phyloP scores from a whole-genome alignment of 2,888 invertebrate species.

The Drosophila rellima region DNA sequence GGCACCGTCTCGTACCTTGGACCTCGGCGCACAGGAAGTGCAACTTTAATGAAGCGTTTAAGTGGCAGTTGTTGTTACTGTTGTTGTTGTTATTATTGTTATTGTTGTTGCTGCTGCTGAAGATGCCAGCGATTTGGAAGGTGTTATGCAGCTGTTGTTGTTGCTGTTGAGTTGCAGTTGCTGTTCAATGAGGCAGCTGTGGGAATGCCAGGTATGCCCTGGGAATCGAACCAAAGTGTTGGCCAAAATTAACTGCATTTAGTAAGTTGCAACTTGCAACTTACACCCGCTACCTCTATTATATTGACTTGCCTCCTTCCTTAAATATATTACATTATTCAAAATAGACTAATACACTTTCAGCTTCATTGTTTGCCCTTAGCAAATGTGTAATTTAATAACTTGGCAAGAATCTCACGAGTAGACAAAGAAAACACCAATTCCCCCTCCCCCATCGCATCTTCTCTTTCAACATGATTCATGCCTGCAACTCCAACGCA shows the following conservation, averaged over 20 bases:
- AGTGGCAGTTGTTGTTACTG: slow-evolving; percentile 63
- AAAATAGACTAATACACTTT: slow-evolving; percentile 15
- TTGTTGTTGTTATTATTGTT: slow-evolving; percentile 4
- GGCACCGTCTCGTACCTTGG: slow-evolving; percentile 33
- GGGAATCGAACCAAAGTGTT: slow-evolving; percentile 38
- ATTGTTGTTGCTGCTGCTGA: slow-evolving; percentile 16
- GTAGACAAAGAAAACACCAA: slow-evolving; percentile 31
- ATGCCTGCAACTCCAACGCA: slow-evolving; percentile 58
- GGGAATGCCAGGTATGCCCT: slow-evolving; percentile 41
- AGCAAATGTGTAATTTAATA: slow-evolving; percentile 50
- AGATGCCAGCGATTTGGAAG: slow-evolving; percentile 44
- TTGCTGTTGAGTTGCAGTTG: slow-evolving; percentile 10
- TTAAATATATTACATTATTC: slow-evolving; percentile 12
- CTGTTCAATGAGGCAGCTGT: slow-evolving; percentile 7
- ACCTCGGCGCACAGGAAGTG: slow-evolving; percentile 69
- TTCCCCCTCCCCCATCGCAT: background rate
- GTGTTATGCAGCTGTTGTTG: slow-evolving; percentile 37
- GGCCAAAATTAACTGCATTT: slow-evolving; percentile 18
- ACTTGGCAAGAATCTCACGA: slow-evolving; percentile 37
- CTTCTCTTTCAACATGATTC: slow-evolving; percentile 41
- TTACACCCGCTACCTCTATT: background rate
- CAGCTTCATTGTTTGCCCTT: slow-evolving; percentile 20
- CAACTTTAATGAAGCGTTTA: slow-evolving; percentile 82
- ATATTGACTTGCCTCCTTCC: slow-evolving; percentile 2
- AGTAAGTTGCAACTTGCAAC: background rate